Conservation (phyloP, 2,113 vertebrate genomes). For the Solea solea region DNA sequence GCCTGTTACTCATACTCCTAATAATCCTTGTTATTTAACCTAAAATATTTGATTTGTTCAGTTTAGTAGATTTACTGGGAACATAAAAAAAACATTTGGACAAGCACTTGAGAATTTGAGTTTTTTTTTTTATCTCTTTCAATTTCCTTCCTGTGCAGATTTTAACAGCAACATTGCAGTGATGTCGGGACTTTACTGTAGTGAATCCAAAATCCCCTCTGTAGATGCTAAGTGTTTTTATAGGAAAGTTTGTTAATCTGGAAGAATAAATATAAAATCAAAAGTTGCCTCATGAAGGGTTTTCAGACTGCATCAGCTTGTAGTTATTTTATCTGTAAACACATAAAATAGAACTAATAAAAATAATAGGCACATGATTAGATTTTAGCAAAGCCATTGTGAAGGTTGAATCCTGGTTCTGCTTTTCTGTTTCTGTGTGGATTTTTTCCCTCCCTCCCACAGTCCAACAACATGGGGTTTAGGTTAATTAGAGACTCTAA, state of each 20-base stretch:
- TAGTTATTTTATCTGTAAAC: background rate
- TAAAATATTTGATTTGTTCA: conserved; percentile 24
- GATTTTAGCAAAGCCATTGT: background rate
- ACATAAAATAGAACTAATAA: background rate
- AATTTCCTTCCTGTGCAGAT: conserved; percentile 1
- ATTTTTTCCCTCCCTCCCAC: background rate
- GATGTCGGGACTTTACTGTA: conserved; percentile 9
- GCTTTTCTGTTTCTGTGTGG: background rate
- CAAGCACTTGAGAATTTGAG: conserved; percentile 23
- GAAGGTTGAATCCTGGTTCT: background rate
- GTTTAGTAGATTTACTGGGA: conserved; percentile 28
- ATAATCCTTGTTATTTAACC: conserved; percentile 38
- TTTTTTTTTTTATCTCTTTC: conserved; percentile 16
- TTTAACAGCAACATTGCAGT: conserved; percentile 15
- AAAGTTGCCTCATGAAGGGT: no score
- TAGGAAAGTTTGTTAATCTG: conserved; percentile 26
- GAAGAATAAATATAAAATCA: conserved; percentile 9
- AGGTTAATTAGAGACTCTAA: background rate
- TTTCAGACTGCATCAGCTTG: no score
- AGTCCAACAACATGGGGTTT: background rate
- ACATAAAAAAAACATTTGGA: conserved; percentile 22
- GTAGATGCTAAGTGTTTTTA: conserved; percentile 14
- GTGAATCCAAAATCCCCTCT: conserved; percentile 8
- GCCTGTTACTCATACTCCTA: conserved; percentile 37
- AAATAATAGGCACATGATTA: background rate